Conservation (phyloP, 2,888 invertebrate species). For the Erebia aethiops region DNA sequence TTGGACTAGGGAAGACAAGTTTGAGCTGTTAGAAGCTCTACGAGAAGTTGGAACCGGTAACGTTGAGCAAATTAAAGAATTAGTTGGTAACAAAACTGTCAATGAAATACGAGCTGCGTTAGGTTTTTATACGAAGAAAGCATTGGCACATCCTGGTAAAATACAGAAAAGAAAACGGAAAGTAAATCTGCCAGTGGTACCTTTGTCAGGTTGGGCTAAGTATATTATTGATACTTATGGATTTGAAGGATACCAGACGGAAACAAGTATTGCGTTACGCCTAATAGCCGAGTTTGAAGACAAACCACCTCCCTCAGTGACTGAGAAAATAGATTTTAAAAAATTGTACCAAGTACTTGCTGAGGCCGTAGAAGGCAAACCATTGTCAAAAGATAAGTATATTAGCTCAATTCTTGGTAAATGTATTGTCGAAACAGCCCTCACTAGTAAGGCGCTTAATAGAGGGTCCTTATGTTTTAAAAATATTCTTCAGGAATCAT, state of each 20-base stretch:
- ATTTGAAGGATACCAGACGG: conserved; percentile 60
- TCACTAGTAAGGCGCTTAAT: conserved; percentile 61
- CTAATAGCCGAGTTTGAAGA: conserved; percentile 69
- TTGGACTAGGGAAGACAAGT: conserved; percentile 69
- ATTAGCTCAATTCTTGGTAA: conserved; percentile 53
- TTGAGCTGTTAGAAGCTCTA: conserved; percentile 53
- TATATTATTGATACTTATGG: conserved; percentile 55
- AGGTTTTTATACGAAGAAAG: conserved; percentile 53
- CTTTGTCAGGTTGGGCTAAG: conserved; percentile 64
- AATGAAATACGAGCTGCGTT: conserved; percentile 56
- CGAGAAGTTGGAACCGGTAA: conserved; percentile 52
- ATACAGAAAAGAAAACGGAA: conserved; percentile 37
- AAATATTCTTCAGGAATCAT: conserved; percentile 48
- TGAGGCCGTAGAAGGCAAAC: conserved; percentile 70
- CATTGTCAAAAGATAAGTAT: conserved; percentile 50
- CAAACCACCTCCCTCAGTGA: conserved; percentile 51
- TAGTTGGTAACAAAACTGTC: conserved; percentile 52
- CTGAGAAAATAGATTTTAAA: conserved; percentile 61
- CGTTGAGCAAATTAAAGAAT: conserved; percentile 47
- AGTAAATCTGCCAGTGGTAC: conserved; percentile 47
- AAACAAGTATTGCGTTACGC: conserved; percentile 60
- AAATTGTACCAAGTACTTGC: conserved; percentile 64
- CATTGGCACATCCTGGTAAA: conserved; percentile 39
- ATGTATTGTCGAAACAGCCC: conserved; percentile 65
- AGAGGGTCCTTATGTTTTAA: conserved; percentile 47